phyloP scores from a whole-genome alignment of 2,888 invertebrate genomes.

The Agrenia bidenticulata region DNA sequence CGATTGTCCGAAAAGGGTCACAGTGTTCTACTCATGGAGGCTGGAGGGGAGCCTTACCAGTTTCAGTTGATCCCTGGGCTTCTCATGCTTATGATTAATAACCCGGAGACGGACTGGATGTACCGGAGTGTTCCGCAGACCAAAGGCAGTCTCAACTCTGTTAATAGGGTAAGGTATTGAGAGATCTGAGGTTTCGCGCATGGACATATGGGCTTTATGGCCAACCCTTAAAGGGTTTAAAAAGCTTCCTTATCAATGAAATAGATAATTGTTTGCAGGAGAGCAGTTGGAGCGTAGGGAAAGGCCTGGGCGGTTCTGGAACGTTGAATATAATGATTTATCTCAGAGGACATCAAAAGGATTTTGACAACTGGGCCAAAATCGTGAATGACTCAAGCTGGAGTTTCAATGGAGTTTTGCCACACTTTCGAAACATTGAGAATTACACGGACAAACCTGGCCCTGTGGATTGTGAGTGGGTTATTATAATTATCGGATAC shows the following conservation, averaged over 20 bases:
- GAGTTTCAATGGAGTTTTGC: constrained; percentile 5
- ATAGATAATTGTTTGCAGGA: no score
- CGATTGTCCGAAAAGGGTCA: constrained; percentile 15
- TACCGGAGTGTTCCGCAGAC: constrained; percentile 23
- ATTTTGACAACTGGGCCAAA: constrained; percentile 34
- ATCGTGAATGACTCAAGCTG: background rate
- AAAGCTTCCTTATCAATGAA: no score
- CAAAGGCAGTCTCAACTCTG: constrained; percentile 17
- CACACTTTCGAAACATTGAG: background rate
- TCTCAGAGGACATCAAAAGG: constrained; percentile 31
- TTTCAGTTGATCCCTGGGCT: constrained; percentile 23
- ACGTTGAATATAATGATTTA: constrained; percentile 30
- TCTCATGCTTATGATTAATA: constrained; percentile 19
- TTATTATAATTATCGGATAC: no score
- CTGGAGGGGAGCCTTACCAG: constrained; percentile 28
- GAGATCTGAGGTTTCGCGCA: background rate
- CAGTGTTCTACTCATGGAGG: constrained; percentile 30
- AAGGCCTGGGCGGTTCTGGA: constrained; percentile 26
- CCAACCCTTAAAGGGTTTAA: background rate
- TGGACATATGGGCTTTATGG: background rate
- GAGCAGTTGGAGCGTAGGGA: constrained; percentile 9
- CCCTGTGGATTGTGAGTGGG: background rate
- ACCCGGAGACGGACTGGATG: constrained; percentile 27
- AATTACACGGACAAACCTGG: background rate
- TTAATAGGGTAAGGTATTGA: constrained; percentile 5